Conservation (phyloP, 2,113 vertebrate species). For the Cisticola juncidis region DNA sequence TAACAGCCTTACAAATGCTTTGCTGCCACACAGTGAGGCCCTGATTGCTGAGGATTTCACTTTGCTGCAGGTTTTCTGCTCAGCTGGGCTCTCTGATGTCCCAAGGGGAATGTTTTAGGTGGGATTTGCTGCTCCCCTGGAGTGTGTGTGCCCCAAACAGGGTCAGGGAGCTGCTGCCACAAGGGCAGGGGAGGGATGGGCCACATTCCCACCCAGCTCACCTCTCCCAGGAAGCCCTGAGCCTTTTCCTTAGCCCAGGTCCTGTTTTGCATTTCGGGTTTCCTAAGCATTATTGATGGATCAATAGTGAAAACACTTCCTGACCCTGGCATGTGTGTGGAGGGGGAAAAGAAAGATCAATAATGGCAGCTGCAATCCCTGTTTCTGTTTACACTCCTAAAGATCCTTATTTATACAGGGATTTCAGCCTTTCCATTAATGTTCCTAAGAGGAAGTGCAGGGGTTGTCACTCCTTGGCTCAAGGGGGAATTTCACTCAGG, state of each 20-base stretch:
- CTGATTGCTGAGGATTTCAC: not conserved
- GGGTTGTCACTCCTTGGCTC: not conserved
- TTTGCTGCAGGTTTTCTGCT: not conserved
- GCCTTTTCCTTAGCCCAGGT: not conserved
- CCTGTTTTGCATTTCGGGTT: not conserved
- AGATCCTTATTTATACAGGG: not conserved
- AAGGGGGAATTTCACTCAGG: not conserved
- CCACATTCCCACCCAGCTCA: rapidly evolving
- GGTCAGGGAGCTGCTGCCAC: not conserved
- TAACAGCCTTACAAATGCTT: slow-evolving; percentile 12
- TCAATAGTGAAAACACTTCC: not conserved
- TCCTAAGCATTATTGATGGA: slow-evolving; percentile 17
- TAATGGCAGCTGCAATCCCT: not conserved
- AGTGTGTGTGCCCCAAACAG: rapidly evolving
- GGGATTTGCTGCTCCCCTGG: not conserved
- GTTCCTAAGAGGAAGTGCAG: not conserved
- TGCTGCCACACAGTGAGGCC: not conserved
- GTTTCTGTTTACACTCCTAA: not conserved
- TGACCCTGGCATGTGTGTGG: not conserved
- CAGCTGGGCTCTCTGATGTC: not conserved
- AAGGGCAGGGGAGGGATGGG: not conserved
- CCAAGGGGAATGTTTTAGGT: not conserved
- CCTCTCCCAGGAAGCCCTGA: not conserved
- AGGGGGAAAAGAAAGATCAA: not conserved
- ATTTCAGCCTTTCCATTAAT: not conserved